phyloP scores from a whole-genome alignment of 2,797 vertebrate genomes.

The Hyperoplus immaculatus region DNA sequence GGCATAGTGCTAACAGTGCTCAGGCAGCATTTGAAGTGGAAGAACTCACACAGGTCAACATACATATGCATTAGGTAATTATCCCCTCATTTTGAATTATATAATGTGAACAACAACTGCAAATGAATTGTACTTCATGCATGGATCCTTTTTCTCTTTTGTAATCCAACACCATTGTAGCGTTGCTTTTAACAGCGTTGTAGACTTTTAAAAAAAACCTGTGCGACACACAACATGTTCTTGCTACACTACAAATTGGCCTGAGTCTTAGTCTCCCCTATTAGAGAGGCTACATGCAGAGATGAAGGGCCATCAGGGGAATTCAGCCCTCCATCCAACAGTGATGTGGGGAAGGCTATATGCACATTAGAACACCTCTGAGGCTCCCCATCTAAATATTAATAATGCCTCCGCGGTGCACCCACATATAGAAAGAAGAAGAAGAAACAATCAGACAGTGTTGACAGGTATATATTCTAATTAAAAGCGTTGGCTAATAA shows the following conservation, averaged over 20 bases:
- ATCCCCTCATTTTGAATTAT: no score
- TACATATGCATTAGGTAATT: no score
- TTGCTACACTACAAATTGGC: slow-evolving; percentile 22
- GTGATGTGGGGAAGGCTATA: slow-evolving; percentile 34
- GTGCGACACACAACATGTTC: slow-evolving; percentile 5
- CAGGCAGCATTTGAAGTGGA: no score
- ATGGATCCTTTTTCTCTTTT: neutral
- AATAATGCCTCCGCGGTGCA: slow-evolving; percentile 68
- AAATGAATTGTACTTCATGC: no score
- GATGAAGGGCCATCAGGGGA: slow-evolving; percentile 70
- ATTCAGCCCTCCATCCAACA: slow-evolving; percentile 58
- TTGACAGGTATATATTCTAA: slow-evolving; percentile 67
- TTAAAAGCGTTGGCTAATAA: slow-evolving; percentile 78
- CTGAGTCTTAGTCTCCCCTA: slow-evolving; percentile 34
- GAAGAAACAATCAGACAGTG: slow-evolving; percentile 57
- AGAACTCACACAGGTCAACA: no score
- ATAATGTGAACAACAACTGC: no score
- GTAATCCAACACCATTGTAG: neutral
- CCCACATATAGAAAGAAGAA: slow-evolving; percentile 35
- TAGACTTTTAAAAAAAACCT: slow-evolving; percentile 26
- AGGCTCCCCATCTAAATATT: slow-evolving; percentile 82
- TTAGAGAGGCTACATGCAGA: slow-evolving; percentile 51
- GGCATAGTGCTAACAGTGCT: no score
- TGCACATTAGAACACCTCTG: slow-evolving; percentile 63
- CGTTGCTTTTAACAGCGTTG: slow-evolving; percentile 13